phyloP scores from a whole-genome alignment of 2,888 invertebrate genomes.

The Oligia fasciuncula region DNA sequence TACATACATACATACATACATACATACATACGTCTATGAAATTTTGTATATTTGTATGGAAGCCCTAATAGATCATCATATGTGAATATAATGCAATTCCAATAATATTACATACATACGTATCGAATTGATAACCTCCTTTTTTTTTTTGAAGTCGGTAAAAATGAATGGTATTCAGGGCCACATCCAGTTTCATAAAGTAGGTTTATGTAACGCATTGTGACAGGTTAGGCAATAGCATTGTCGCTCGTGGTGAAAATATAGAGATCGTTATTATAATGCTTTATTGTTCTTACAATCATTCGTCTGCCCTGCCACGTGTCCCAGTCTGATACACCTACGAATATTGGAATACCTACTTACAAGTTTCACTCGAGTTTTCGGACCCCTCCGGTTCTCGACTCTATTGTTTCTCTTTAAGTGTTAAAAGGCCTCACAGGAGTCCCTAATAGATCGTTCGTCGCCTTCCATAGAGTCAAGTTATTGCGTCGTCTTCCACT shows the following conservation, averaged over 20 bases:
- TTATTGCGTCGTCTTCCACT: neutral
- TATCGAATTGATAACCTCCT: no score
- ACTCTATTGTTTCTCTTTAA: no score
- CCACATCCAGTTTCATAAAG: slow-evolving; percentile 63
- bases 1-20: no score
- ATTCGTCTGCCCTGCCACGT: neutral
- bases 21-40: no score
- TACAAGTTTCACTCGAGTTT: neutral
- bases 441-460: neutral
- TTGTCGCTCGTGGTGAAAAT: slow-evolving; percentile 28
- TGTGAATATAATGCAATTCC: no score
- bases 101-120: no score
- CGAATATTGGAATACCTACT: neutral
- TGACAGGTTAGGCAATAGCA: slow-evolving; percentile 59
- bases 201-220: slow-evolving; percentile 72
- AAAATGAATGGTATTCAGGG: slow-evolving; percentile 58
- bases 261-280: slow-evolving; percentile 21
- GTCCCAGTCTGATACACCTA: neutral
- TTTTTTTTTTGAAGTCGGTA: no score
- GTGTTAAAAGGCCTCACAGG: neutral
- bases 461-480: neutral
- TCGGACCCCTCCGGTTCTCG: neutral
- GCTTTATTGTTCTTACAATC: neutral
- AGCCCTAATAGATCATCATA: no score
- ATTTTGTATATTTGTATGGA: no score